Evolutionary conservation across 2,113 vertebrate species (phyloP), one percentile per base, ranked within the genome.

Genomic region (Pluvianellus socialis): DNA sequence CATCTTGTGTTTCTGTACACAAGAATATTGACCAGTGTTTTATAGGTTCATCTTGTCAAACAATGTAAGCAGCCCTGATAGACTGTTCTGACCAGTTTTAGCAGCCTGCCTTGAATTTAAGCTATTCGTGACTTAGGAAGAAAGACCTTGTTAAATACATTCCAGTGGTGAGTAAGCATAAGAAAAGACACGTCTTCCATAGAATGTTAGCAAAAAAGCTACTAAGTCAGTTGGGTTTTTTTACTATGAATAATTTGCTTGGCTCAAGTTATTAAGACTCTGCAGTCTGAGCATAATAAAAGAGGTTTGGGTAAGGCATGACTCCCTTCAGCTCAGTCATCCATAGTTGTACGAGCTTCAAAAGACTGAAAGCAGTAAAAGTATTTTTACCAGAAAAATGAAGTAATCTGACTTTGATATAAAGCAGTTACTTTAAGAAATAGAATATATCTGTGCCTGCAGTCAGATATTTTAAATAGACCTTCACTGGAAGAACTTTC

Each of bases 111-210:
- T 77, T 92, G 80, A 91, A 59, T 85, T 81, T 35, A 30, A 94
- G 50, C 56, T 92, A 74, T 85, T 85, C 80, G 52, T 88, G 91
- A 77, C 44, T 79, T 92, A 50, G 77, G 93, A 79, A 92, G 76
- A 87, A 91, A 26, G 66, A 82, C 90, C 81, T 86, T 67, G 74
- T 94, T 94, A 95, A 95, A 80, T 24, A 58, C 88, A 79, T 93
- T 88, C 85, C 82, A 70, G 42, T 33, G 79, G 53, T 82, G 90
- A 95, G 49, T 86, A 92, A 89, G 52, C 65, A 47, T 47, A 81
- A 77, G 73, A 84, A 94, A 91, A 85, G 38, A 75, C 65, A 42
- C 1, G 2, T 84, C 50, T 88, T 76, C 63, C 19, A 20, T n/a
- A 80, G n/a, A 61, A 42, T 2, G 11, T 26, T 40, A 83, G 49